Evolutionary conservation across 1,140 invertebrate genomes (phyloP), one percentile per base, ranked within the genome.

Genomic region (Augochlora pura): DNA sequence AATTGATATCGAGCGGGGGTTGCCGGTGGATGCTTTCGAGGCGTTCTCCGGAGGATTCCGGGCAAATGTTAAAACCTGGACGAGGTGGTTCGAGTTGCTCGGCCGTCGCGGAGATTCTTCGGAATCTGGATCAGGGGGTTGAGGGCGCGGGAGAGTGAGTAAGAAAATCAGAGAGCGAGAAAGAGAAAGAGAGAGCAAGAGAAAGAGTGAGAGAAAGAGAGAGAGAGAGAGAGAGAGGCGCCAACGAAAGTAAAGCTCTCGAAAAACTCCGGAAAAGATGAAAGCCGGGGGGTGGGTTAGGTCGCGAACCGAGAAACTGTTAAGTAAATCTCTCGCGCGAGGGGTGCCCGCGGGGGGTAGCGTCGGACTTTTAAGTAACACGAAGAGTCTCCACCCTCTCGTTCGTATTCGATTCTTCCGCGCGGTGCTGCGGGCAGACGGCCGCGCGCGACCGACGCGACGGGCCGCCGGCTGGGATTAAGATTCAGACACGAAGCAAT

Each of bases 71-170:
- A 10, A 3, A 46, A 46, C 10, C 32, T 32, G 32, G 32, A 32
- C 42, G 42, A 46, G 42, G 12, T 12, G 3, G 10, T 10, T 2
- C 42, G 42, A 46, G 42, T 46, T 46, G 42, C 42, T 46, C 42
- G 42, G 10, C 10, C 42, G 9, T 46, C 42, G 14, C 14, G 42
- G 9, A 46, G 42, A 46, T 46, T 46, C 42, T 10, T 12, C 42
- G 42, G 38, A 57, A 67, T 75, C 64, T 39, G 73, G 23, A 59
- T 67, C 73, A n/a, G 3, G 52, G 32, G 16, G n/a, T n/a, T n/a
- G n/a, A n/a, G n/a, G 21, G 52, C 32, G 32, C 32, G 32, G 4
- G 32, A 32, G 32, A 32, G 32, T 4, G 32, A 4, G 32, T n/a
- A n/a, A n/a, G n/a, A n/a, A n/a, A n/a, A n/a, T n/a, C n/a, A n/a